A percentile compares a stretch with the other conserved stretches of the same genome.
Conservation (phyloP, 2,113 vertebrate genomes). For the Aspidoscelis tigris region DNA sequence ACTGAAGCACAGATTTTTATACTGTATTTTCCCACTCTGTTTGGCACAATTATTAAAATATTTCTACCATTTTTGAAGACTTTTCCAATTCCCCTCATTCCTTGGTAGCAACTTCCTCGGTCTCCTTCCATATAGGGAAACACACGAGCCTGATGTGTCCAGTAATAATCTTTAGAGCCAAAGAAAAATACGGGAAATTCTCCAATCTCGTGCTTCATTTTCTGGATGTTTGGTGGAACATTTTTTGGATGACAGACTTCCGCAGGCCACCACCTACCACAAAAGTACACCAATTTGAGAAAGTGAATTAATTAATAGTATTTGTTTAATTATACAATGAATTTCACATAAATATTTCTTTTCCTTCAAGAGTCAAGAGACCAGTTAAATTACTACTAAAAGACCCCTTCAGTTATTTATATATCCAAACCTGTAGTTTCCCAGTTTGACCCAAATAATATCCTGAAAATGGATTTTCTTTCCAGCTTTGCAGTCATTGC, state of each 20-base stretch:
- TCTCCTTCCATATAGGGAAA: constrained; percentile 99
- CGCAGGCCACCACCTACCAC: constrained; percentile 96
- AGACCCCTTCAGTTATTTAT: background rate
- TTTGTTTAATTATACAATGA: background rate
- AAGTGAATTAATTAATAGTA: constrained; percentile 19
- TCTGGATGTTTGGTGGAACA: constrained; percentile 98
- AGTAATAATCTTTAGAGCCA: constrained; percentile 98
- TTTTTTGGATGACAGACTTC: constrained; percentile 96
- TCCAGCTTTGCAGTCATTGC: constrained; percentile 94
- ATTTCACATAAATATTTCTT: too few relatives aligned
- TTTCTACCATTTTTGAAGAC: constrained; percentile 93
- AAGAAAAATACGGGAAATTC: constrained; percentile 99
- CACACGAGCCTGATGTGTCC: constrained; percentile 97
- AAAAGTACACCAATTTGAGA: constrained; percentile 68
- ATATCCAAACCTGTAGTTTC: constrained; percentile 90
- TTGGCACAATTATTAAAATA: background rate
- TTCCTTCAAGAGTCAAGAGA: too few relatives aligned
- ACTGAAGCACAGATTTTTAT: background rate
- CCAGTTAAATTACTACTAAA: background rate
- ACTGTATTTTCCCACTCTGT: background rate
- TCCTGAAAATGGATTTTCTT: constrained; percentile 95
- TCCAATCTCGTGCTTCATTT: constrained; percentile 95
- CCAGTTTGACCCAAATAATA: constrained; percentile 98
- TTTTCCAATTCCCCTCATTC: constrained; percentile 90
- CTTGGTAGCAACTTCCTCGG: constrained; percentile 91